Conservation (phyloP, 2,888 invertebrate genomes). For the Lamellibrachia satsuma region DNA sequence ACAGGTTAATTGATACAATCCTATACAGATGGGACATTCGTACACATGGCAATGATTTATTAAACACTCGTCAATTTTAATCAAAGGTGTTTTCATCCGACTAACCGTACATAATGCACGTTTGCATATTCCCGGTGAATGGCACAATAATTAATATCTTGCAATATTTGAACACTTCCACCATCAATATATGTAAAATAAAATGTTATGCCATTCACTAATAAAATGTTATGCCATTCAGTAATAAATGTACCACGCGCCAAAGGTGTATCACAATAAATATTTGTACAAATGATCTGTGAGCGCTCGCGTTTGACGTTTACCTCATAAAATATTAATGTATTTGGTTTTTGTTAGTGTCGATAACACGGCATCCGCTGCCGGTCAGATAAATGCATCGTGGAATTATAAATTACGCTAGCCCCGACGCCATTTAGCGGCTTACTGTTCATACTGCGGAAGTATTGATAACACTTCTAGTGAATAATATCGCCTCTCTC, state of each 20-base stretch:
- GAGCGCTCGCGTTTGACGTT: background rate
- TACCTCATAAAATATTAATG: constrained; percentile 3
- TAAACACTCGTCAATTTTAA: background rate
- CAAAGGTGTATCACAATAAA: background rate
- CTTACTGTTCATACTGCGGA: background rate
- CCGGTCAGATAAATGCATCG: background rate
- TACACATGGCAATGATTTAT: background rate
- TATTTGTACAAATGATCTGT: background rate
- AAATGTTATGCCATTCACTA: background rate
- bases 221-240: background rate
- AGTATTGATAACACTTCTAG: background rate
- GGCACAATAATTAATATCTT: background rate
- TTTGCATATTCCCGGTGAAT: background rate
- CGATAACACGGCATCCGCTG: background rate
- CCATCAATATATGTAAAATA: background rate
- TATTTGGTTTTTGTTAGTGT: background rate
- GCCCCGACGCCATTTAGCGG: background rate
- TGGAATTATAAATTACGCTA: background rate
- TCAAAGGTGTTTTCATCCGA: background rate
- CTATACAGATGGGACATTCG: background rate
- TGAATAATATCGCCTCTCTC: background rate
- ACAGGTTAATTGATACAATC: background rate
- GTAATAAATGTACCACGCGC: background rate
- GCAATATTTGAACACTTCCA: background rate
- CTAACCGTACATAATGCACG: background rate